These are phyloP conservation scores for Holothuria glaberrima DNA, from an alignment of 35 echinoderm and acorn worm genomes.

Conservation along the genomic window DNA sequence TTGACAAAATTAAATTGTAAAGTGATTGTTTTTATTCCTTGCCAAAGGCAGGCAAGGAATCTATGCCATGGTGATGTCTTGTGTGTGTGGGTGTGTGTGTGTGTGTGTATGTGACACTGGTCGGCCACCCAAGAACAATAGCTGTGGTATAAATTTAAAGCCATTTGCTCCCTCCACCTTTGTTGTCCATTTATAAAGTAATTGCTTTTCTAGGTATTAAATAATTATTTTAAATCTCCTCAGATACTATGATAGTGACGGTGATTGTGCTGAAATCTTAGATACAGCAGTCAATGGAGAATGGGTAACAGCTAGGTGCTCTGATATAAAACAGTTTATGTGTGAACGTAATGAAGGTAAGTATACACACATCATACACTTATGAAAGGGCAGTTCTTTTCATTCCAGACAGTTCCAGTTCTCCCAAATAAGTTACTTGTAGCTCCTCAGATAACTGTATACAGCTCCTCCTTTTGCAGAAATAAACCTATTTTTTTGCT, in stretches of 20 bases:
- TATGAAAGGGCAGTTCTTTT: neutral
- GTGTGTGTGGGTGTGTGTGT: too few relatives aligned
- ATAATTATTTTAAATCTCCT: neutral
- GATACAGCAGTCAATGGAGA: slow-evolving; percentile 63
- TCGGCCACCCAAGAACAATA: too few relatives aligned
- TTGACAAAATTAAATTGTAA: too few relatives aligned
- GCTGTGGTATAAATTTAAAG: too few relatives aligned
- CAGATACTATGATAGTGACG: slow-evolving; percentile 59
- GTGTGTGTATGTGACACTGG: too few relatives aligned
- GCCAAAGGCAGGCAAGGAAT: too few relatives aligned
- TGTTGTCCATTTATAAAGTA: neutral
- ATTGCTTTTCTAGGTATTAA: neutral
- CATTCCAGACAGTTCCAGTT: neutral
- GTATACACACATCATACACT: neutral
- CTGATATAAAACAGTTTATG: slow-evolving; percentile 40
- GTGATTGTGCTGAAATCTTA: slow-evolving; percentile 72
- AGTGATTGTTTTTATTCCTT: too few relatives aligned
- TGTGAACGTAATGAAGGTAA: slow-evolving; percentile 72
- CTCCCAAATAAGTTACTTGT: too few relatives aligned
- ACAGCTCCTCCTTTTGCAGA: neutral
- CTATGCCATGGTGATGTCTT: too few relatives aligned
- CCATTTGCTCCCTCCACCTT: too few relatives aligned
- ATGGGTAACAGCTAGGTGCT: slow-evolving; percentile 75
- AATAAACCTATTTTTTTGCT: slow-evolving; percentile 3
- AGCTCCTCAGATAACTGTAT: neutral